phyloP scores from a whole-genome alignment of 1,140 invertebrate genomes.

The Phenacoccus solenopsis region DNA sequence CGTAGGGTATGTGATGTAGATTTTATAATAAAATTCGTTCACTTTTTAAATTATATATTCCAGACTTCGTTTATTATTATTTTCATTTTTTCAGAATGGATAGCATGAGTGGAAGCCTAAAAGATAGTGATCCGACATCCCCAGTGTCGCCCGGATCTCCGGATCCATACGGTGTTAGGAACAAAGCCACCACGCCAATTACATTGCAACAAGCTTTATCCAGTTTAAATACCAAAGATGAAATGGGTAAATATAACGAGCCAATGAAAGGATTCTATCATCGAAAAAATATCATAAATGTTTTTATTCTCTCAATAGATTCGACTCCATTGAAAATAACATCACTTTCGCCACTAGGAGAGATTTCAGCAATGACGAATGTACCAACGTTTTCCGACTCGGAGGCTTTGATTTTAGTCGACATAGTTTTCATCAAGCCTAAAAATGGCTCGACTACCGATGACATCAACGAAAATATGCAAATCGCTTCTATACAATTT shows the following conservation, averaged over 20 bases:
- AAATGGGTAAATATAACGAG: neutral
- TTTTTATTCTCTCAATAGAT: neutral
- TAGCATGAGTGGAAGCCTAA: slow-evolving; percentile 79
- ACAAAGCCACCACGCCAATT: slow-evolving; percentile 40
- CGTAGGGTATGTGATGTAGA: slow-evolving; percentile 49
- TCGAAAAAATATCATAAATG: neutral
- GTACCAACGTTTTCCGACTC: slow-evolving; percentile 28
- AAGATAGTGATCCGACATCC: slow-evolving; percentile 80
- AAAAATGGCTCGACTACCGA: slow-evolving; percentile 31
- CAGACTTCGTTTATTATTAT: neutral
- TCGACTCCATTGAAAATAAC: neutral
- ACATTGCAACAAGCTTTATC: slow-evolving; percentile 45
- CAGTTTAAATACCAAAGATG: slow-evolving; percentile 30
- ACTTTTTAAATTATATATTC: neutral
- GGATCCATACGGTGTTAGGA: slow-evolving; percentile 43
- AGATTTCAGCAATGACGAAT: neutral
- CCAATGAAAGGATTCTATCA: too few species aligned
- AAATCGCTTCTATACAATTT: slow-evolving; percentile 76
- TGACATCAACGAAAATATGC: slow-evolving; percentile 44
- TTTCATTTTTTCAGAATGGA: slow-evolving; percentile 56
- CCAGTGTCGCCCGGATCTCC: slow-evolving; percentile 60
- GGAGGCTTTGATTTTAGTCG: slow-evolving; percentile 74
- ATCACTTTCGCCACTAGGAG: neutral
- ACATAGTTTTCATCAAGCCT: slow-evolving; percentile 58
- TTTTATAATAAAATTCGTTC: neutral